A percentile compares a stretch with the other conserved stretches of the same genome.
phyloP scores from a whole-genome alignment of 2,888 invertebrate genomes.

The Drosophila neutralis region DNA sequence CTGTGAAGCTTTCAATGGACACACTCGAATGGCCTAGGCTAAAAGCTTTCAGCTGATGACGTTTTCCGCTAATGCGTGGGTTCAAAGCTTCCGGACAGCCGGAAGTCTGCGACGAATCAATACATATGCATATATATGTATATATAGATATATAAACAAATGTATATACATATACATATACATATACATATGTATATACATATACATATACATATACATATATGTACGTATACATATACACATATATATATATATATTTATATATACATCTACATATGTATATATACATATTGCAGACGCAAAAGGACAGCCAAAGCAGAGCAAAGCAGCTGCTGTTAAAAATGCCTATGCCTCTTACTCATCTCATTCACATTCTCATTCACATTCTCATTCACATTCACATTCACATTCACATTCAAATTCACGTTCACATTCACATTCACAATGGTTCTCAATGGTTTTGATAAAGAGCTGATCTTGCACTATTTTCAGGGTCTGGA shows the following conservation, averaged over 20 bases:
- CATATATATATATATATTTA: no score
- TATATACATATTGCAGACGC: slow-evolving; percentile 1
- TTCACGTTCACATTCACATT: not conserved
- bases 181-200: rapidly evolving
- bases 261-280: not conserved
- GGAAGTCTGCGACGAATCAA: slow-evolving; percentile 7
- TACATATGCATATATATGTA: not conserved
- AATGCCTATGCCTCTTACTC: not conserved
- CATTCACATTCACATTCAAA: not conserved
- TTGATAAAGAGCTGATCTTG: not conserved
- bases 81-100: slow-evolving; percentile 9
- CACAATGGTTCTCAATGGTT: not conserved
- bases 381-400: not conserved
- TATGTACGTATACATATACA: not conserved
- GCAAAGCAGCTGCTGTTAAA: not conserved
- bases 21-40: not conserved
- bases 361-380: not conserved
- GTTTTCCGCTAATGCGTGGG: slow-evolving; percentile 7
- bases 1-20: slow-evolving; percentile 9
- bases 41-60: slow-evolving; percentile 13
- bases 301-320: not conserved
- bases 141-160: not conserved
- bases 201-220: not conserved
- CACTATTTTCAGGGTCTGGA: slow-evolving; percentile 91
- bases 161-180: no score